Percentiles rank a stretch among this genome's conserved stretches.
These are phyloP conservation scores for Mantis religiosa DNA, from an alignment of 2,888 invertebrate genomes.

Conservation along the genomic window DNA sequence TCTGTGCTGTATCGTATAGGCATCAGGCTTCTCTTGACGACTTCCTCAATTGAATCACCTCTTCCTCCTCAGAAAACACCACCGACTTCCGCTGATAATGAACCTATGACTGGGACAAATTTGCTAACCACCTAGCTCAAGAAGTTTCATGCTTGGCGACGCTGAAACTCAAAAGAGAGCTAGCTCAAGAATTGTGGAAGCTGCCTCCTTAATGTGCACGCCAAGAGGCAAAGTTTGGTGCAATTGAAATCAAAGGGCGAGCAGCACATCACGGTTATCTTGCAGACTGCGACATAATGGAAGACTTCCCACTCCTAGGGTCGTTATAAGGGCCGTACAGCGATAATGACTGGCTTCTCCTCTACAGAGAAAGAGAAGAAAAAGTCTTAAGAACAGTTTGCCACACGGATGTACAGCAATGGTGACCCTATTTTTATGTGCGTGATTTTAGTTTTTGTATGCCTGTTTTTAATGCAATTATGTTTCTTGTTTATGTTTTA, in stretches of 20 bases:
- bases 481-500: not conserved
- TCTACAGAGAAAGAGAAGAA: not conserved
- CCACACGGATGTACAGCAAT: not conserved
- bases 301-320: not conserved
- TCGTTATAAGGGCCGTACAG: not conserved
- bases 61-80: not conserved
- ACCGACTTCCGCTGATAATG: not conserved
- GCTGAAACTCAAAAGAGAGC: not conserved
- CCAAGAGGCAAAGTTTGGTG: not conserved
- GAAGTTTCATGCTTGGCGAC: not conserved
- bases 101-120: not conserved
- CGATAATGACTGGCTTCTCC: not conserved
- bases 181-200: not conserved
- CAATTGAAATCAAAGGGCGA: not conserved
- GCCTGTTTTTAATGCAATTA: not conserved
- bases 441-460: not conserved
- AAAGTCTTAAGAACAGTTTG: not conserved
- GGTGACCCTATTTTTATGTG: not conserved
- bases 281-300: not conserved
- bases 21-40: no score
- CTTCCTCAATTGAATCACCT: no score
- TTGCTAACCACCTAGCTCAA: not conserved
- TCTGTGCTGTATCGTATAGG: no score
- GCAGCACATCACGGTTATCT: not conserved
- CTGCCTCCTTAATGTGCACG: not conserved